A percentile compares a stretch with the other conserved stretches of the same genome.
Conservation (phyloP, 2,888 invertebrate species). For the Drosophila atripex region DNA sequence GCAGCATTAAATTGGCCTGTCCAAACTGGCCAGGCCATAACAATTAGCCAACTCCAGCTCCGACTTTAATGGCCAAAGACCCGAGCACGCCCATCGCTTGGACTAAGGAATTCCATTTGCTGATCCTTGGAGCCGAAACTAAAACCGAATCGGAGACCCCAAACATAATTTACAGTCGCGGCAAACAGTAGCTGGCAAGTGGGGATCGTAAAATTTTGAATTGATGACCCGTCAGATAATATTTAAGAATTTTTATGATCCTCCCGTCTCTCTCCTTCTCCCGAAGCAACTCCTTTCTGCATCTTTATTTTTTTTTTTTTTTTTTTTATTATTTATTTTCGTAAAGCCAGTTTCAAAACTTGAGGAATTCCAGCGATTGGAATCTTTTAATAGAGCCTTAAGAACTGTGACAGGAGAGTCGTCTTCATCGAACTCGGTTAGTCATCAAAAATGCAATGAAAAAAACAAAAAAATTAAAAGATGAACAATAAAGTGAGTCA, state of each 20-base stretch:
- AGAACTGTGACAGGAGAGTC: constrained; percentile 27
- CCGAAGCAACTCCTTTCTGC: constrained; percentile 13
- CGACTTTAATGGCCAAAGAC: constrained; percentile 52
- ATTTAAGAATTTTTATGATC: constrained; percentile 81
- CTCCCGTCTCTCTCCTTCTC: background rate
- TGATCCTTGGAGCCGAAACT: constrained; percentile 54
- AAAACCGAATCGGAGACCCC: constrained; percentile 28
- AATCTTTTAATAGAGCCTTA: constrained; percentile 26
- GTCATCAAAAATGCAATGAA: constrained; percentile 13
- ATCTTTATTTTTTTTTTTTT: no score
- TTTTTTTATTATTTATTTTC: no score
- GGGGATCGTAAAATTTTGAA: constrained; percentile 80
- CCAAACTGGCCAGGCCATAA: constrained; percentile 66
- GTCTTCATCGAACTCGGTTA: constrained; percentile 12
- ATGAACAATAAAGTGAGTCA: background rate
- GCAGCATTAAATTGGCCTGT: constrained; percentile 59
- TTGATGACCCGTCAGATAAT: constrained; percentile 82
- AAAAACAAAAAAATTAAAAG: background rate
- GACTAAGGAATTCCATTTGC: constrained; percentile 55
- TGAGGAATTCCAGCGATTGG: constrained; percentile 21
- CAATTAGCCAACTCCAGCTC: constrained; percentile 57
- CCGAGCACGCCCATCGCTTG: constrained; percentile 41
- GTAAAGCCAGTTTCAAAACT: constrained; percentile 21
- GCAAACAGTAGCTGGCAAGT: constrained; percentile 80
- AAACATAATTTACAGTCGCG: constrained; percentile 81